Evolutionary conservation across 2,113 vertebrate genomes (phyloP).

Genomic region (Rhegmatorhina hoffmannsi): DNA sequence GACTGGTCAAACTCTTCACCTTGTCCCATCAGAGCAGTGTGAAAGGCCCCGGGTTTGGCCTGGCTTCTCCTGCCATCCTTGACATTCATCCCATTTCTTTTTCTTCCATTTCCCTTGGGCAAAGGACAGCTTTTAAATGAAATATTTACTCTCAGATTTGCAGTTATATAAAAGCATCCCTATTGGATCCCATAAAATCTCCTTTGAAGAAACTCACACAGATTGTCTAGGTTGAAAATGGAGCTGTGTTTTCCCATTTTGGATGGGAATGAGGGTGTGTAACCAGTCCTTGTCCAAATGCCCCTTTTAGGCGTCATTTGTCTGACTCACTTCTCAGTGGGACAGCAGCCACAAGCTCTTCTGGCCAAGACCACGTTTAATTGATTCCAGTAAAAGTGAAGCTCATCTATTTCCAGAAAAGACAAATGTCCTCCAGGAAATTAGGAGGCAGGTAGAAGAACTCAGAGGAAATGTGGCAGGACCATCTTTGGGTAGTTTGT

Average conservation of each 20-base stretch:
- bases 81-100: not conserved
- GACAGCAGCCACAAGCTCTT: conserved; percentile 16
- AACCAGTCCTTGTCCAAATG: not conserved
- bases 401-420: conserved; percentile 23
- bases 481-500: conserved; percentile 44
- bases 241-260: not conserved
- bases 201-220: not conserved
- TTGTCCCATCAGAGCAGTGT: not conserved
- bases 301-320: not conserved
- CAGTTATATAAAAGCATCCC: not conserved
- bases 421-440: conserved; percentile 52
- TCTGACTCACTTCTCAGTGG: not conserved
- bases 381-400: conserved; percentile 42
- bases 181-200: not conserved
- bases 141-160: not conserved
- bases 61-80: not conserved
- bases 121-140: not conserved
- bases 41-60: not conserved
- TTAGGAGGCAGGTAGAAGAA: conserved; percentile 39
- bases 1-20: not conserved
- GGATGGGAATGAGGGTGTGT: not conserved
- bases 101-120: not conserved
- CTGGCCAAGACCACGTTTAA: conserved; percentile 1
- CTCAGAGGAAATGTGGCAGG: conserved; percentile 19
- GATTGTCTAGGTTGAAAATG: not conserved